phyloP scores from a whole-genome alignment of 2,888 invertebrate genomes.

The Capitulum mitella region DNA sequence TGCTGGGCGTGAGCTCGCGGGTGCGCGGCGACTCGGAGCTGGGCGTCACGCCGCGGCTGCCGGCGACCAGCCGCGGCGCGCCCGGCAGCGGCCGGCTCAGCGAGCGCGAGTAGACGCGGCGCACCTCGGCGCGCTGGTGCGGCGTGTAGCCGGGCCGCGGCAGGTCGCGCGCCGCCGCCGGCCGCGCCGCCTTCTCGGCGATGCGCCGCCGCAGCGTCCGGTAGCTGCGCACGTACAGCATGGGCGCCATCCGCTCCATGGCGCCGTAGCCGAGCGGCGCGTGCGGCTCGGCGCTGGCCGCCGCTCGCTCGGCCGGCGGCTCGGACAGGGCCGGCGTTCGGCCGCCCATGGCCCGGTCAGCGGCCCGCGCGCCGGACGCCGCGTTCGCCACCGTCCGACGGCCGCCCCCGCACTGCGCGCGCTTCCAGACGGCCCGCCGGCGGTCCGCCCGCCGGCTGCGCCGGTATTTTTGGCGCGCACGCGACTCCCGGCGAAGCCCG shows the following conservation, averaged over 20 bases:
- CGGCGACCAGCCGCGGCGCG: not conserved
- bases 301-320: not conserved
- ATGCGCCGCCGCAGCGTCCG: slow-evolving; percentile 1
- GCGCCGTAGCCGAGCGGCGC: slow-evolving; percentile 20
- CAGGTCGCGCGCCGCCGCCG: not conserved
- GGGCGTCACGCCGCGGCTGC: slow-evolving; percentile 16
- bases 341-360: not conserved
- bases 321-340: not conserved
- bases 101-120: not conserved
- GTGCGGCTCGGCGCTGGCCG: slow-evolving; percentile 25
- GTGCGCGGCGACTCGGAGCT: slow-evolving; percentile 10
- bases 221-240: slow-evolving; percentile 17
- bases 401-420: not conserved
- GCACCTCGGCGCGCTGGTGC: slow-evolving; percentile 5
- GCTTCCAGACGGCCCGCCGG: not conserved
- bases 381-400: not conserved
- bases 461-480: not conserved
- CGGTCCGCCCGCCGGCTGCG: not conserved
- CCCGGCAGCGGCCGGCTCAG: slow-evolving; percentile 21
- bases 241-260: slow-evolving; percentile 18
- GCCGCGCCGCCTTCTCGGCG: slow-evolving; percentile 19
- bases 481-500: not conserved
- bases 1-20: slow-evolving; percentile 10
- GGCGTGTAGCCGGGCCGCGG: slow-evolving; percentile 13
- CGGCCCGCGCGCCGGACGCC: not conserved